phyloP scores from a whole-genome alignment of 2,888 invertebrate genomes.

The Lasioglossum zephyrum region DNA sequence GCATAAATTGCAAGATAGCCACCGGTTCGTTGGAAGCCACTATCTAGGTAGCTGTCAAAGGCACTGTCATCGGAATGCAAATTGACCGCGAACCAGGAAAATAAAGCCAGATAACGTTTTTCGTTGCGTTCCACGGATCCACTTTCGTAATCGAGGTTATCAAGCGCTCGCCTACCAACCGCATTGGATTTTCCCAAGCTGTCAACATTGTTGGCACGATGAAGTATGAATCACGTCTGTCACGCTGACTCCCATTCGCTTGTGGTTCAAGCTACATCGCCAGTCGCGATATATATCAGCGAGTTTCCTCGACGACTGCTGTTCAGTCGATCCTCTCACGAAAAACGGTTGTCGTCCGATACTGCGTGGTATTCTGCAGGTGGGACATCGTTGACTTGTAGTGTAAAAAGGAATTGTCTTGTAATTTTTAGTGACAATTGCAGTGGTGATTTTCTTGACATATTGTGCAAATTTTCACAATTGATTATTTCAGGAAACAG shows the following conservation, averaged over 20 bases:
- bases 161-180: neutral
- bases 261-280: neutral
- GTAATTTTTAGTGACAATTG: neutral
- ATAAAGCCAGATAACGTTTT: neutral
- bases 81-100: conserved; percentile 3
- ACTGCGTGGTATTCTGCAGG: neutral
- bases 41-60: neutral
- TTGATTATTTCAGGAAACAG: neutral
- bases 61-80: neutral
- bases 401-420: neutral
- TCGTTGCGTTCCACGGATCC: neutral
- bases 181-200: neutral
- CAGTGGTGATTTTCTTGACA: neutral
- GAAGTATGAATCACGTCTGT: neutral
- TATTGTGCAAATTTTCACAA: neutral
- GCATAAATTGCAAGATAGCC: neutral
- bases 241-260: neutral
- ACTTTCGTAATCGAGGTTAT: conserved; percentile 10
- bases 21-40: neutral
- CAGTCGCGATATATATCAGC: neutral
- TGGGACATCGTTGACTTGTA: neutral
- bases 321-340: neutral
- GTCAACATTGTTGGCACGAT: neutral
- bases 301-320: neutral
- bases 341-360: neutral